Evolutionary conservation across 2,797 vertebrate genomes (phyloP), one percentile per base, ranked within the genome.

Genomic region (Oryzias sinensis): DNA sequence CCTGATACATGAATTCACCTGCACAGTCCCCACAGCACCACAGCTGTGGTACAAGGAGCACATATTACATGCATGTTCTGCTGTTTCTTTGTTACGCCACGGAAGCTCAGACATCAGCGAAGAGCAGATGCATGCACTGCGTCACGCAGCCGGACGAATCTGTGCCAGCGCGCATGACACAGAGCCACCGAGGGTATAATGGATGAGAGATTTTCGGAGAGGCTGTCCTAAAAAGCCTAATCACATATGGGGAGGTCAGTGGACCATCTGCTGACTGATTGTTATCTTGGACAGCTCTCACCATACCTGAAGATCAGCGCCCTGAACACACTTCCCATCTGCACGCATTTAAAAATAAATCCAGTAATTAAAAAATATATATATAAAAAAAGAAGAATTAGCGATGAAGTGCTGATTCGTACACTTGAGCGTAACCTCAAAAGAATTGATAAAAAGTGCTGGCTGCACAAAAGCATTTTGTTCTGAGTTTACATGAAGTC

Each of bases 171-270:
- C 41, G 68, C 18, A 46, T 69, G 67, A 74, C 68, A 68, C 63
- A 45, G 33, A 72, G 77, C 60, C 1, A 22, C 13, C 68, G 62
- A 82, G 54, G 42, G 63, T 75, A 70, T 81, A 72, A 81, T 62
- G 82, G 81, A 73, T 70, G 67, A 82, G 78, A 80, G 65, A 80
- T 84, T 62, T 75, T 76, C 78, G 61, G 24, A 80, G 49, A 73
- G 76, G 65, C 77, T 65, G 56, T 40, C 41, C 73, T 82, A 77
- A 85, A 84, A 82, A 72, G 67, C 73, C 77, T 59, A 57, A 76
- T 88, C 76, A 72, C 79, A 87, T 87, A 84, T 80, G 78, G 81
- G 58, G 62, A 87, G 77, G 82, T 87, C 85, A 74, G 74, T 17
- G 51, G 65, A 79, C 85, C 84, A 87, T 87, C 87, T 89, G 87